Evolutionary conservation across 2,113 vertebrate genomes (phyloP).

Genomic region (Sphaerodactylus townsendi): DNA sequence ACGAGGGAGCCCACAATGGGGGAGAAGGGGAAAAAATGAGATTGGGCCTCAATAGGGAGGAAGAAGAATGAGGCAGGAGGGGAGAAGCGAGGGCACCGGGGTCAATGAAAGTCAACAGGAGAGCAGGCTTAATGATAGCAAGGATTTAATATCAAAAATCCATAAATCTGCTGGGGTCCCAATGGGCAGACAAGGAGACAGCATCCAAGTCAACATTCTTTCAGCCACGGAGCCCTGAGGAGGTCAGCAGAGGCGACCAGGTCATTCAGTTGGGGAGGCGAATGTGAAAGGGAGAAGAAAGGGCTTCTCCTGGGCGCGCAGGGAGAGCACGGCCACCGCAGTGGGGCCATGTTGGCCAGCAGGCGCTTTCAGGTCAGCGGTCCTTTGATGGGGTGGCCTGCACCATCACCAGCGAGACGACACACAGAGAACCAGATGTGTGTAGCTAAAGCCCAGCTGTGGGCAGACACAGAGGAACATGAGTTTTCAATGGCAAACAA

Average conservation of each 20-base stretch:
- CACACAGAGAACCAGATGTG: background rate
- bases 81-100: constrained; percentile 78
- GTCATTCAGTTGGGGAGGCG: constrained; percentile 87
- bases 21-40: constrained; percentile 60
- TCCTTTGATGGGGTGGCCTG: background rate
- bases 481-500: background rate
- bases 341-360: constrained; percentile 36
- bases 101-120: constrained; percentile 99
- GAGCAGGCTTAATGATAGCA: constrained; percentile 89
- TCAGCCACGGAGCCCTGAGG: constrained; percentile 78
- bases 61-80: constrained; percentile 86
- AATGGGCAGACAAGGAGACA: constrained; percentile 87
- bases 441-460: background rate
- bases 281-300: constrained; percentile 84
- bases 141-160: constrained; percentile 99
- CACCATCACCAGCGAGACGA: background rate
- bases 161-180: constrained; percentile 93
- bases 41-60: constrained; percentile 90
- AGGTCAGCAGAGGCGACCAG: constrained; percentile 64
- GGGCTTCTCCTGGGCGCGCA: constrained; percentile 52
- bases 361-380: background rate
- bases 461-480: background rate
- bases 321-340: background rate
- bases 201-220: constrained; percentile 86
- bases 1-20: constrained; percentile 68